These are phyloP conservation scores for Globodera rostochiensis DNA, from an alignment of 1,140 invertebrate genomes.

Conservation along the genomic window DNA sequence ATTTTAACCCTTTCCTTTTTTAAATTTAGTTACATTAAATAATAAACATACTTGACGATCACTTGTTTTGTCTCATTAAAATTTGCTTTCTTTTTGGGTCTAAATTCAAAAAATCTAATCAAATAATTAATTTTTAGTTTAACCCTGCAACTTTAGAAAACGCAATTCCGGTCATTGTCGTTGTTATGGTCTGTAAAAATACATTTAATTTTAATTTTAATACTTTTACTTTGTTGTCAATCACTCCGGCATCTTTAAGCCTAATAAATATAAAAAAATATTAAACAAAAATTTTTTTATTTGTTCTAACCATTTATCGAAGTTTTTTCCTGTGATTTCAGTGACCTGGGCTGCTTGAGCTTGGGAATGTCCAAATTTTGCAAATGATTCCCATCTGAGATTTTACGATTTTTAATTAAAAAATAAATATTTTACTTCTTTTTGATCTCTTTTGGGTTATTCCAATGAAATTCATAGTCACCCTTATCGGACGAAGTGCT, in stretches of 20 bases:
- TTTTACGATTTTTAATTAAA: neutral
- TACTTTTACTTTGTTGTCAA: conserved; percentile 73
- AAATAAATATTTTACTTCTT: conserved; percentile 38
- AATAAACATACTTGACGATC: conserved; percentile 7
- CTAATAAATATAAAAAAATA: neutral
- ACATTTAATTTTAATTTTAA: neutral
- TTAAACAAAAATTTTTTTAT: conserved; percentile 1
- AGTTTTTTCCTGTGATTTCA: conserved; percentile 83
- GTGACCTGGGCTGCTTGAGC: conserved; percentile 76
- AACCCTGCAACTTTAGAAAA: conserved; percentile 65
- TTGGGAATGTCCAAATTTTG: conserved; percentile 76
- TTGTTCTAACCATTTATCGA: conserved; percentile 76
- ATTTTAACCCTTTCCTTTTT: neutral
- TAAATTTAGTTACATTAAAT: neutral
- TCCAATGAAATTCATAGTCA: conserved; percentile 52
- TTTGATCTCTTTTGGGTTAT: conserved; percentile 53
- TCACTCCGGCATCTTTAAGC: conserved; percentile 91
- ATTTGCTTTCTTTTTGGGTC: conserved; percentile 64
- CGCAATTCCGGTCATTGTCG: conserved; percentile 70
- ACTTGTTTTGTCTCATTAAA: conserved; percentile 64
- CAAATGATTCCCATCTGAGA: conserved; percentile 73
- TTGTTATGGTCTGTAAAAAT: conserved; percentile 75
- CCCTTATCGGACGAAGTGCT: conserved; percentile 28
- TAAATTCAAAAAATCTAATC: conserved; percentile 34
- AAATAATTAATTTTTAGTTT: neutral